Evolutionary conservation across 2,888 invertebrate species (phyloP).

Genomic region (Spodoptera littoralis): DNA sequence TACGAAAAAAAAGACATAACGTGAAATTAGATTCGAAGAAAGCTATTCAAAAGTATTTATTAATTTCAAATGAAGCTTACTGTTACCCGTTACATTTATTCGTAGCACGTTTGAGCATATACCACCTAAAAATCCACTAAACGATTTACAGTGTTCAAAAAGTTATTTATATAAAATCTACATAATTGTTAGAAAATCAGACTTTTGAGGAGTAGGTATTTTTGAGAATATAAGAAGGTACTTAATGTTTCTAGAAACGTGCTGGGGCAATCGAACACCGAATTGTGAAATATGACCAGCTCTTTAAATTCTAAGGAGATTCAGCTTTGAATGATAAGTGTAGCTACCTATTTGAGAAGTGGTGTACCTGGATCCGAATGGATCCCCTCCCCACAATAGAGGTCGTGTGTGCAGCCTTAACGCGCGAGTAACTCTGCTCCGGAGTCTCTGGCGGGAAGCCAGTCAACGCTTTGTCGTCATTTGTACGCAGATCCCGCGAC

Average conservation of each 20-base stretch:
- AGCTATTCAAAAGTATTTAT: too few relatives aligned
- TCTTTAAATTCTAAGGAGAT: background rate
- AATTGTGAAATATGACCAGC: too few relatives aligned
- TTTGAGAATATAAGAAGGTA: too few relatives aligned
- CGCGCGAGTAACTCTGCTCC: conserved; percentile 27
- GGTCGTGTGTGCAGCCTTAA: conserved; percentile 39
- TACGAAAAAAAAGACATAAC: background rate
- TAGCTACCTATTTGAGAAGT: background rate
- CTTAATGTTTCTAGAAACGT: background rate
- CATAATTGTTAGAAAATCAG: too few relatives aligned
- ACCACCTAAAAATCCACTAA: conserved; percentile 9
- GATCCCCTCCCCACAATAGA: conserved; percentile 8
- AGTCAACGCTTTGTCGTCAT: conserved; percentile 38
- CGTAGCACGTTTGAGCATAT: conserved; percentile 15
- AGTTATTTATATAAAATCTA: background rate
- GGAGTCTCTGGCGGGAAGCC: conserved; percentile 39
- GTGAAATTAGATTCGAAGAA: background rate
- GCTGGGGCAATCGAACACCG: too few relatives aligned
- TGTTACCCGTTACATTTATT: conserved; percentile 11
- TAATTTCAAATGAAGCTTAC: too few relatives aligned
- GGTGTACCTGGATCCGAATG: conserved; percentile 19
- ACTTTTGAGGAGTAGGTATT: too few relatives aligned
- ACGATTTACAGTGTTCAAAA: conserved; percentile 20
- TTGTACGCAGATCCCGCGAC: conserved; percentile 35
- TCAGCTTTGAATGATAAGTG: background rate